A percentile compares a stretch with the other conserved stretches of the same genome.
Conservation (phyloP, 2,113 vertebrate species). For the Pipra filicauda region DNA sequence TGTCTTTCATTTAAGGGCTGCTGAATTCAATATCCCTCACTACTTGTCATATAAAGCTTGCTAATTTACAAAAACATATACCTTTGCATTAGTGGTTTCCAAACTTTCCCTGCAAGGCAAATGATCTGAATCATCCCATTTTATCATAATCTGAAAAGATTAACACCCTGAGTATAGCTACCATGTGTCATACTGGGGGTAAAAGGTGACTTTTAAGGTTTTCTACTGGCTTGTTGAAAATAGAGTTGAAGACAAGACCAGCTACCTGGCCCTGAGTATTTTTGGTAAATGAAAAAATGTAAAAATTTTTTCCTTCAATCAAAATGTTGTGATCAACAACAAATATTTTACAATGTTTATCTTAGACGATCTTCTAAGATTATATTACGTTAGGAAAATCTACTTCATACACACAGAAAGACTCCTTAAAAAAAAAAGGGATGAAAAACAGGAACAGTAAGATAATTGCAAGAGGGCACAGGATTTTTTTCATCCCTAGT, state of each 20-base stretch:
- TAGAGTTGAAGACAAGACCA: neutral
- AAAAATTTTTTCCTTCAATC: neutral
- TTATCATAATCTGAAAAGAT: neutral
- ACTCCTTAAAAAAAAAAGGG: neutral
- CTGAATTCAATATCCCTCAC: neutral
- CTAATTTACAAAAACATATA: neutral
- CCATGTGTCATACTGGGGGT: rapidly evolving
- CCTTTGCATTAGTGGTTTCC: neutral
- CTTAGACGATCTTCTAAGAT: neutral
- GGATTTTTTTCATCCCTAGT: neutral
- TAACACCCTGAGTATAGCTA: neutral
- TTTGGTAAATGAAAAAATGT: neutral
- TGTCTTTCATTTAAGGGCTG: neutral
- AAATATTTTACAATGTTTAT: neutral
- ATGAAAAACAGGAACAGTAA: neutral
- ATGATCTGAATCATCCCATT: neutral
- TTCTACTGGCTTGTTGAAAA: neutral
- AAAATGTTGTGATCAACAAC: neutral
- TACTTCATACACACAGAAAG: neutral
- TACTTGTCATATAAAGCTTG: neutral
- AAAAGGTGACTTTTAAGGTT: neutral
- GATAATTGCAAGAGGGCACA: neutral
- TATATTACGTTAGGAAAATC: neutral
- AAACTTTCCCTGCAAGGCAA: neutral
- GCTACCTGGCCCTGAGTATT: neutral